Base-by-base conservation (phyloP, 2,113 vertebrate species). In the Elachura formosa region DNA sequence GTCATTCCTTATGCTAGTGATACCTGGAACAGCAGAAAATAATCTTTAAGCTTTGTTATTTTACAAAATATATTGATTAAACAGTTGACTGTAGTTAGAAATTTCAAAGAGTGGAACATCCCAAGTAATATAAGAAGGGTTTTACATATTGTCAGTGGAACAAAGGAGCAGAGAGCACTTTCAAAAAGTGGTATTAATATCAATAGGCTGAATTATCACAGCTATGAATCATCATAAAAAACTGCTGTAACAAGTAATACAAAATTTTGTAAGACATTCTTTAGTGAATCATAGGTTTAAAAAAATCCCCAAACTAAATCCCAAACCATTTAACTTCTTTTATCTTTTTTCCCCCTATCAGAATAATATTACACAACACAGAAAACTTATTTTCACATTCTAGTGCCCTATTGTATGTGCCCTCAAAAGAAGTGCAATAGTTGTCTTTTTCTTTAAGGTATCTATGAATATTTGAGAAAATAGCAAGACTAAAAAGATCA, bases 141-240 rank as follows among this genome's bases (percentile, higher is more conserved):
- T 74, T 89, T 69, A 26, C 40, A 22, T 61, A 48, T 66, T 78
- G 49, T 80, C 82, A 43, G 72, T 43, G 36, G 78, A 96, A 95
- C 84, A 94, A 92, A 73, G 72, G 71, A 89, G 23, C 18, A 31
- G 12, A 81, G 69, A 84, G 24, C 34, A 73, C 67, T 80, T 88
- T 67, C 59, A 83, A 72, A 82, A 68, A 88, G 58, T 40, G 46
- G 36, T 91, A 95, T 95, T 92, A 93, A 55, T 97, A 92, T 92
- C 94, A 96, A 34, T 64, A 89, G 59, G 16, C 63, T 80, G 64
- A 72, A 86, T 61, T 96, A 84, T 94, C 79, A 93, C 66, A 91
- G 54, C 67, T 84, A 63, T 89, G 95, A 96, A 66, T 95, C 84
- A 87, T 54, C 48, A 76, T 43, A 40, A 91, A 80, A 86, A 82